These are phyloP conservation scores for Diarsia rubi DNA, from an alignment of 2,888 invertebrate genomes.

Conservation along the genomic window DNA sequence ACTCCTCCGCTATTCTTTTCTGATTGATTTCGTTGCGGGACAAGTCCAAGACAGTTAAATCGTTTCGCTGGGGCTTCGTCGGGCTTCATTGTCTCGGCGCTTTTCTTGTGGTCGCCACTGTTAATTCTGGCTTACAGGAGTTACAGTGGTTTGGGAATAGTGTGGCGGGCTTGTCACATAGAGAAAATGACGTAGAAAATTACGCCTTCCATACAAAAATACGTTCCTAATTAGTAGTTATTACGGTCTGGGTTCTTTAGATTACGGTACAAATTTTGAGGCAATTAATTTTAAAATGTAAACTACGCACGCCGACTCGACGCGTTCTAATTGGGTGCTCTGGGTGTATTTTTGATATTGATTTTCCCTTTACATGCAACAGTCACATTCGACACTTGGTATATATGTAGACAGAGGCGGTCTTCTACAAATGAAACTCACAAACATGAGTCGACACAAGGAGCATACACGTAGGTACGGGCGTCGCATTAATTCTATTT, in stretches of 20 bases:
- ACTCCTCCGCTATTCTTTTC: too few relatives aligned
- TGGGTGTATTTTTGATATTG: background rate
- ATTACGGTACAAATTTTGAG: constrained; percentile 9
- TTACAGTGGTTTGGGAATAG: too few relatives aligned
- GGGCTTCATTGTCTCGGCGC: too few relatives aligned
- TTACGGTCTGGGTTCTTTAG: background rate
- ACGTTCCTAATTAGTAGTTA: background rate
- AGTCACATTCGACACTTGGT: background rate
- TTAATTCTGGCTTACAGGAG: too few relatives aligned
- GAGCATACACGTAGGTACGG: constrained; percentile 14
- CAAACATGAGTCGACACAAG: constrained; percentile 37
- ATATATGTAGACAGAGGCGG: constrained; percentile 7
- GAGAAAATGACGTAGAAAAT: constrained; percentile 9
- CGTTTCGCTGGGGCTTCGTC: too few relatives aligned
- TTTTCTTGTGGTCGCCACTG: too few relatives aligned
- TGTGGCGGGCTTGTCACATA: too few relatives aligned
- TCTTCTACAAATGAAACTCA: constrained; percentile 16
- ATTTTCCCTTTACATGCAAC: constrained; percentile 13
- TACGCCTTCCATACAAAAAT: constrained; percentile 8
- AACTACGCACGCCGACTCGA: constrained; percentile 2
- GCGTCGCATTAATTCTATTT: constrained; percentile 56
- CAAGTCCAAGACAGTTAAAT: too few relatives aligned
- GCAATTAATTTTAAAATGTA: constrained; percentile 22
- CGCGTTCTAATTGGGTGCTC: constrained; percentile 19
- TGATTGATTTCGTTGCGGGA: too few relatives aligned